Evolutionary conservation across 1,140 invertebrate species (phyloP), one percentile per base, ranked within the genome.

Genomic region (Orchestia grillus): DNA sequence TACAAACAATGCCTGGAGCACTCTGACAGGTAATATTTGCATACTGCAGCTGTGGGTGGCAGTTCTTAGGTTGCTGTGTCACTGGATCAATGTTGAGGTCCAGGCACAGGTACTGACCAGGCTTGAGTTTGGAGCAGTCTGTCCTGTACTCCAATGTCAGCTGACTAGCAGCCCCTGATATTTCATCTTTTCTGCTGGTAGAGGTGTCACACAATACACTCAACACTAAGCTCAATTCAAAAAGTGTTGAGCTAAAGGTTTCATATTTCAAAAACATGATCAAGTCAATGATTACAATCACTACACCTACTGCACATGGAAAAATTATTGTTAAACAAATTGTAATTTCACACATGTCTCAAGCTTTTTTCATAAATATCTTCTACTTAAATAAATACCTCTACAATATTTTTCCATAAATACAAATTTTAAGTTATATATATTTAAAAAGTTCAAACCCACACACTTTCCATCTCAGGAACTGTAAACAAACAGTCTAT

Each of bases 1-100:
- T 88, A 43, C 96, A 96, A 53, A 91, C 45, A 8, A 96, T 96
- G 44, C 96, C 96, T 40, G 96, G 96, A 45, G 96, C 96, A 23
- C 87, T 91, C 87, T 91, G 41, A 53, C 96, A 96, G 11, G 96
- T 96, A 11, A 96, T 91, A 44, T 96, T 96, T 0, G 96, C 96
- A 43, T 45, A 91, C 41, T 96, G 87, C 42, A 62, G 87, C 44
- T 96, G n/a, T 41, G 87, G 96, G n/a, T 96, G 87, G 57, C 96
- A 96, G 87, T 96, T 91, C 41, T 96, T 96, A n/a, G 96, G 96
- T 57, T 96, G 96, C 44, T 96, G 96, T 4, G 96, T 96, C 45
- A 90, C 57, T 44, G 96, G 96, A 41, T 96, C 96, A 47, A 96
- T 96, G 87, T 96, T 96, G 43, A 96, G 88, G 43, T 96, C 96